Percentiles rank a stretch among this genome's conserved stretches.
These are phyloP conservation scores for Rhopilema esculentum DNA, from an alignment of 30 jellyfish, hydroid and myxozoan species.

Conservation along the genomic window DNA sequence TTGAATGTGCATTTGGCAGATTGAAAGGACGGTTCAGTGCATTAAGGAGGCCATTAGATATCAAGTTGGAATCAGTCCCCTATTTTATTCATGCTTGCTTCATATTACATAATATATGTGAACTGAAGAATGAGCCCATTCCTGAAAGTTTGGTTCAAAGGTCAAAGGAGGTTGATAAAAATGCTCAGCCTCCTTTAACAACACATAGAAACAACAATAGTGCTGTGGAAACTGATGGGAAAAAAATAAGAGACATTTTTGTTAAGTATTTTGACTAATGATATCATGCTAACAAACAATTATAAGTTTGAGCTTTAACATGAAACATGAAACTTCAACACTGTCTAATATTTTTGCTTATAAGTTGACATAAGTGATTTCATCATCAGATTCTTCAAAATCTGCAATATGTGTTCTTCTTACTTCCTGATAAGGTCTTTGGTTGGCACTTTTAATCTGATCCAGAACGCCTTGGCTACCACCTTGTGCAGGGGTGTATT, in stretches of 20 bases:
- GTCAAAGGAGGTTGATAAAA: constrained; percentile 17
- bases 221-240: constrained; percentile 26
- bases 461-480: constrained; percentile 30
- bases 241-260: constrained; percentile 19
- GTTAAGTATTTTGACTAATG: constrained; percentile 46
- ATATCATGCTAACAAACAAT: constrained; percentile 24
- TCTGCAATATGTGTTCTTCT: constrained; percentile 3
- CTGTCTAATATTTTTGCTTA: not conserved
- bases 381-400: constrained; percentile 18
- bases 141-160: not conserved
- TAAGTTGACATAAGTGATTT: not conserved
- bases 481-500: constrained; percentile 35
- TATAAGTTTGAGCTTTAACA: not conserved
- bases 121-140: constrained; percentile 14
- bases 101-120: constrained; percentile 43
- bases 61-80: constrained; percentile 28
- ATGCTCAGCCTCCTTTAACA: constrained; percentile 24
- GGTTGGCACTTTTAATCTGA: not conserved
- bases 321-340: not conserved
- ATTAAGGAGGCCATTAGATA: constrained; percentile 42
- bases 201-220: not conserved
- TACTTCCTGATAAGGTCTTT: not conserved
- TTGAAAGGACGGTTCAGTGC: constrained; percentile 32
- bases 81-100: constrained; percentile 28
- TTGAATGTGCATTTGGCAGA: constrained; percentile 75